Evolutionary conservation across 1,140 invertebrate genomes (phyloP).

Genomic region (Pseudomyrmex pallidus): DNA sequence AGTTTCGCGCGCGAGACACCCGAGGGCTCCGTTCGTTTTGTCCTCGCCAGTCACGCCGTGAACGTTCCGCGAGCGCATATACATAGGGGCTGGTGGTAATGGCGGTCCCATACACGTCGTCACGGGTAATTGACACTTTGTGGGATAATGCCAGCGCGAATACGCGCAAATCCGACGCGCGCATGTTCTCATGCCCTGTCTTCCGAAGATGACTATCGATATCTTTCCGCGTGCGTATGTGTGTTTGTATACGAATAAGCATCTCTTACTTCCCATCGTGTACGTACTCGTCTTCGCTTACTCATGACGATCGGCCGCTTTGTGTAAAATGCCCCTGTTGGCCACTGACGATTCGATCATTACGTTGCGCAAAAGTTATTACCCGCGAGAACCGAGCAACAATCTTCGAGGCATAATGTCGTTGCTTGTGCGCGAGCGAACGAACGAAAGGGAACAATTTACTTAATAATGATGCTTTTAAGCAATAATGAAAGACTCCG

Average conservation of each 20-base stretch:
- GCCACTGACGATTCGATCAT: constrained; percentile 54
- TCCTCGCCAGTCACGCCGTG: constrained; percentile 35
- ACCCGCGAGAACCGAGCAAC: constrained; percentile 40
- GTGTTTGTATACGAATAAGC: not conserved
- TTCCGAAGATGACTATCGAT: constrained; percentile 62
- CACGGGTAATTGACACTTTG: constrained; percentile 73
- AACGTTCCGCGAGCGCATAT: constrained; percentile 35
- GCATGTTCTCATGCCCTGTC: constrained; percentile 23
- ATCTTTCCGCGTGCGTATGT: not conserved
- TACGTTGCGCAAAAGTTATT: constrained; percentile 63
- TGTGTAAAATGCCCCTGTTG: constrained; percentile 49
- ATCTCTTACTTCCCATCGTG: not conserved
- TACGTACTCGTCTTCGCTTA: constrained; percentile 22
- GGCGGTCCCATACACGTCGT: constrained; percentile 57
- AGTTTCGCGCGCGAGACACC: constrained; percentile 37
- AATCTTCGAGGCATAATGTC: constrained; percentile 54
- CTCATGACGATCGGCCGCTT: constrained; percentile 12
- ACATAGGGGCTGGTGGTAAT: constrained; percentile 44
- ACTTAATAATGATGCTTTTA: constrained; percentile 73
- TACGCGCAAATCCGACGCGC: constrained; percentile 39
- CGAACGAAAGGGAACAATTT: constrained; percentile 60
- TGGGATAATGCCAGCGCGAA: constrained; percentile 64
- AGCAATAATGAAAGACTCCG: constrained; percentile 69
- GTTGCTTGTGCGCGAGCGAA: not conserved
- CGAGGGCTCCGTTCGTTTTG: constrained; percentile 40